Percentiles rank a stretch among this genome's conserved stretches.
These are phyloP conservation scores for Mormyrus proboscirostris DNA, from an alignment of 2,797 vertebrate genomes.

Conservation along the genomic window DNA sequence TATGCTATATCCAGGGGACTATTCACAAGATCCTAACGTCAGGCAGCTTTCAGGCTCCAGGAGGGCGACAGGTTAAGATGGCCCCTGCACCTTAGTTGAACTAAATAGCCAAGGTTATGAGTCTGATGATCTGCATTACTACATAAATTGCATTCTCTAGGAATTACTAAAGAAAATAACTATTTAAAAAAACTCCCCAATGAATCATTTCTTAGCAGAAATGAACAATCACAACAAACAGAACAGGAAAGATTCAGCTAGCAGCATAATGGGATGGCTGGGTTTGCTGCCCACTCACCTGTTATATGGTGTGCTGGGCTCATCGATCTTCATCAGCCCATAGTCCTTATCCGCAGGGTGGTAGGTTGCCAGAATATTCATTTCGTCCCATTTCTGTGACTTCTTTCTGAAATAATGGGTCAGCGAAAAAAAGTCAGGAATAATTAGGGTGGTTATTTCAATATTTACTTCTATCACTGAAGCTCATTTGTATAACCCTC, in stretches of 20 bases:
- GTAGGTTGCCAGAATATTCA: constrained; percentile 97
- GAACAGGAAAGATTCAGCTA: background rate
- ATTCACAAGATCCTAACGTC: background rate
- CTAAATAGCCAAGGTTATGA: background rate
- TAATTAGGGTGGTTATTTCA: constrained; percentile 2
- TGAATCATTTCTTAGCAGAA: background rate
- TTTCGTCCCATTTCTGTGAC: constrained; percentile 97
- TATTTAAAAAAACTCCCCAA: background rate
- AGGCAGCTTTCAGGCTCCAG: background rate
- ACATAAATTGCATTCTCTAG: background rate
- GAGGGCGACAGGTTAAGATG: background rate
- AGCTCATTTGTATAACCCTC: background rate
- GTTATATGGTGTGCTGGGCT: constrained; percentile 92
- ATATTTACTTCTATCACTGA: background rate
- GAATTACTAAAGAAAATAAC: background rate
- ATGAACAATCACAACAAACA: background rate
- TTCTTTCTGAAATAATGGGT: constrained; percentile 77
- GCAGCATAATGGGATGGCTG: background rate
- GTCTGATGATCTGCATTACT: background rate
- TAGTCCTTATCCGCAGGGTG: constrained; percentile 96
- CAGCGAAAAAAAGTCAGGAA: background rate
- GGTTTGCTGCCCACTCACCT: constrained; percentile 55
- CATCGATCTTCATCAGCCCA: constrained; percentile 97
- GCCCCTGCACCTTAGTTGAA: background rate
- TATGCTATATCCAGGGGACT: background rate